Conservation (phyloP, 2,113 vertebrate genomes). For the Spizaetus ornatus region DNA sequence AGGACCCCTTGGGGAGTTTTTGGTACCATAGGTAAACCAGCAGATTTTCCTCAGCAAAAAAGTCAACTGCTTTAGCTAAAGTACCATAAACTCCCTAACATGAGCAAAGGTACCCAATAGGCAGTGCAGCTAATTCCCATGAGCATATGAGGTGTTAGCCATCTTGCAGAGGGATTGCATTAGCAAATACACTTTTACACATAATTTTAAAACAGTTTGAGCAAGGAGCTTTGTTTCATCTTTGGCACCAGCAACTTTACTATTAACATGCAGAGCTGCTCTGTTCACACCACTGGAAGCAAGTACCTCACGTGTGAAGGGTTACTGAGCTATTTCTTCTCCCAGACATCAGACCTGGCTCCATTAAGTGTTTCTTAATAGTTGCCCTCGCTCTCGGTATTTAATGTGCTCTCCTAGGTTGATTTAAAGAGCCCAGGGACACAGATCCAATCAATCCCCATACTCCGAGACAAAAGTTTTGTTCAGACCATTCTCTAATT, state of each 20-base stretch:
- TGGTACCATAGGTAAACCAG: not conserved
- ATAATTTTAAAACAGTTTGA: not conserved
- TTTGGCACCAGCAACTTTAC: not conserved
- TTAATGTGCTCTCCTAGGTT: not conserved
- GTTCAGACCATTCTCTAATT: slow-evolving; percentile 16
- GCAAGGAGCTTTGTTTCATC: not conserved
- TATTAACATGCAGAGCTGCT: not conserved
- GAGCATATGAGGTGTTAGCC: not conserved
- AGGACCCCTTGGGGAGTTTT: not conserved
- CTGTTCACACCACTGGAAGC: not conserved
- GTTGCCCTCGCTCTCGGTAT: not conserved
- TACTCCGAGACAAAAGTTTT: not conserved
- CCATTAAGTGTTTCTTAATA: not conserved
- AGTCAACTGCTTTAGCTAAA: not conserved
- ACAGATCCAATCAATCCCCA: not conserved
- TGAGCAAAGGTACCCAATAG: not conserved
- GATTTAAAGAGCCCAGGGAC: not conserved
- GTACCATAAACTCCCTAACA: not conserved
- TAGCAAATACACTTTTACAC: not conserved
- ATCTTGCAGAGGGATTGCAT: not conserved
- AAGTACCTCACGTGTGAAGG: not conserved
- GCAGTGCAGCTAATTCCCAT: not conserved
- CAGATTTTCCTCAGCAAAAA: not conserved
- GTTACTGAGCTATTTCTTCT: not conserved
- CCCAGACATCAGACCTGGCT: not conserved